Evolutionary conservation across 2,888 invertebrate genomes (phyloP).

Genomic region (Caenorhabditis zanzibari): DNA sequence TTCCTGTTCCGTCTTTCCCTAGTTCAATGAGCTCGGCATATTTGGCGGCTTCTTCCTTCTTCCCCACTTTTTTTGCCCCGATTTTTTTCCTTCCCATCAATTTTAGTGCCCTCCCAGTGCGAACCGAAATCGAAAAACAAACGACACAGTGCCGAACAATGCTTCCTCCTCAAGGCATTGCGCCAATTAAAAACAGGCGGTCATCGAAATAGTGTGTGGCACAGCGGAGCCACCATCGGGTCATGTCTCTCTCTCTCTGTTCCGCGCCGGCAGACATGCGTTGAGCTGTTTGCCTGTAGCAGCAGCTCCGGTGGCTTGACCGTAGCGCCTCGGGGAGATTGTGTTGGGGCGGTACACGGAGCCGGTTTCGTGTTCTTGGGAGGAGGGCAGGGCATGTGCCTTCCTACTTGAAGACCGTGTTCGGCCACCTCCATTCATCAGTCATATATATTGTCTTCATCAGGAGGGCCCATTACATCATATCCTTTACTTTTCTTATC

Average conservation of each 20-base stretch:
- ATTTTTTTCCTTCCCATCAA: slow-evolving; percentile 9
- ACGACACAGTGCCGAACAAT: slow-evolving; percentile 59
- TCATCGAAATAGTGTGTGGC: slow-evolving; percentile 52
- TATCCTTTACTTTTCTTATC: neutral
- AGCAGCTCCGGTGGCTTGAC: slow-evolving; percentile 62
- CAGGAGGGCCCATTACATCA: neutral
- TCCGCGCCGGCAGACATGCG: slow-evolving; percentile 47
- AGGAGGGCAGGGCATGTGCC: slow-evolving; percentile 65
- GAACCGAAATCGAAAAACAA: slow-evolving; percentile 66
- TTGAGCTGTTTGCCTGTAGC: slow-evolving; percentile 61
- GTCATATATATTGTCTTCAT: slow-evolving; percentile 50
- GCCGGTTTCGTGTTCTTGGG: slow-evolving; percentile 64
- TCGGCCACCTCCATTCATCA: slow-evolving; percentile 56
- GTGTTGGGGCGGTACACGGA: slow-evolving; percentile 54
- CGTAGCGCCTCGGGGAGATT: slow-evolving; percentile 42
- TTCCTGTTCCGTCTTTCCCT: slow-evolving; percentile 40
- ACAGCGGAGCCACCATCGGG: slow-evolving; percentile 29
- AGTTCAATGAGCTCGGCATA: slow-evolving; percentile 22
- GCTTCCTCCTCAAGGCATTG: slow-evolving; percentile 51
- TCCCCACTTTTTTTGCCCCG: neutral
- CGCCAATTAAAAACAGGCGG: slow-evolving; percentile 54
- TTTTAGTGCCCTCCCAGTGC: slow-evolving; percentile 45
- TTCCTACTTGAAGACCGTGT: slow-evolving; percentile 65
- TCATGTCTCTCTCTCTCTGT: slow-evolving; percentile 41
- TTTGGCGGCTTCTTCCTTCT: slow-evolving; percentile 47